Evolutionary conservation across 2,113 vertebrate genomes (phyloP), one percentile per base, ranked within the genome.

Genomic region (Chloebia gouldiae): DNA sequence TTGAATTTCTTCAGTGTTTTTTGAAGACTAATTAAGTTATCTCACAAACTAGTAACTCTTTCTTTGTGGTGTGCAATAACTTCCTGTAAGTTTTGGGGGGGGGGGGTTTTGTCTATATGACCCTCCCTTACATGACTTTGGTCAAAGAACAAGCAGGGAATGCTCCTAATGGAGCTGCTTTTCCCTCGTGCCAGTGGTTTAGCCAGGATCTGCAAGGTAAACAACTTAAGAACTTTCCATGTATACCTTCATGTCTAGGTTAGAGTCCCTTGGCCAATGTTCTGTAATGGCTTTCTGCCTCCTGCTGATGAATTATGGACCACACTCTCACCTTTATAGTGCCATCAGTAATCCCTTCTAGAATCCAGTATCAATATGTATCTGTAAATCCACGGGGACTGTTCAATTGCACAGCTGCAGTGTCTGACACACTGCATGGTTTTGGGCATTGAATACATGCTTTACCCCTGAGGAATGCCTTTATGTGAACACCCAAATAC

Each of bases 281-380:
- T 70, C 28, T 54, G 11, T 28, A 91, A 69, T 40, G 60, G 73
- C 44, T 81, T 95, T 93, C 71, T 90, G 70, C 47, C 64, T 78
- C 40, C 63, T 64, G 56, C 47, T 87, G 45, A 39, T 49, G 56
- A 88, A 70, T 90, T 70, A 60, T 19, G 40, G 47, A 68, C 35
- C 27, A 23, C 0, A 0, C 37, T 53, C 39, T 72, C 71, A 57
- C 42, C 76, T 83, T 91, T 60, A 21, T 12, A 91, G 57, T 39
- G 37, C 39, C 71, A 0, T 47, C 66, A 79, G 35, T 49, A 76
- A 86, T 50, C 45, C 47, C 27, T 71, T 61, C 47, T n/a, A 15
- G 33, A 82, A 22, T 51, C 24, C 4, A 57, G 16, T 21, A 76
- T 61, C 63, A 37, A 7, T 33, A 15, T 5, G 9, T 35, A 35